Base-by-base conservation (phyloP, 2,888 invertebrate species). In the Stenoptilia bipunctidactyla region DNA sequence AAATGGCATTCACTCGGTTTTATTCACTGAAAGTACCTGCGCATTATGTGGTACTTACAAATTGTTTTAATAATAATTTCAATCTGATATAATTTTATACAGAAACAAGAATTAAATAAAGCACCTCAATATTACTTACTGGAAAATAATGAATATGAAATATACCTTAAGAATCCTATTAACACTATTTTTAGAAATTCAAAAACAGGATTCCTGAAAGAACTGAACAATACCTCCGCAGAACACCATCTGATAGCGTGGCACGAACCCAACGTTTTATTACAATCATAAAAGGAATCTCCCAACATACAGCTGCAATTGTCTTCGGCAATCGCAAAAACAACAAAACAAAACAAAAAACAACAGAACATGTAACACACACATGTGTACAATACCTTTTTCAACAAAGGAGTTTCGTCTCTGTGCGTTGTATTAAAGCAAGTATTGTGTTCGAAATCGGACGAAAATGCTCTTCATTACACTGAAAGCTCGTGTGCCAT, bases 391-490 rank as follows among this genome's bases (percentile, higher is more conserved):
- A 77, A 80, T 77, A 64, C 69, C 46, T 46, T 45, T 38, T 47
- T 53, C 54, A 67, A 82, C 80, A 83, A 82, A 73, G 68, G 68
- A 70, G 58, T 70, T 70, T 73, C 75, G 76, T 80, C 76, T 79
- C 74, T 67, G 52, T 60, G 63, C 75, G 68, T 80, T 73, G 82
- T 83, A 80, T 79, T 80, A 83, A 76, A 80, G 75, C 71, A 59
- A 46, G 61, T 55, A 80, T 82, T 83, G 83, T 83, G 59, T 42
- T 61, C 69, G 56, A 73, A 84, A 84, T 85, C 82, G 83, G 80
- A 83, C 84, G 82, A 84, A 85, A 85, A 84, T 84, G 80, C 83
- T 85, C 84, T 85, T 85, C 85, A 85, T 85, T 85, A 85, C 79
- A 74, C 71, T 83, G 84, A 85, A 83, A 85, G 84, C 84, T 80